Evolutionary conservation across 35 echinoderm and acorn worm species (phyloP).

Genomic region (Strongylocentrotus purpuratus): DNA sequence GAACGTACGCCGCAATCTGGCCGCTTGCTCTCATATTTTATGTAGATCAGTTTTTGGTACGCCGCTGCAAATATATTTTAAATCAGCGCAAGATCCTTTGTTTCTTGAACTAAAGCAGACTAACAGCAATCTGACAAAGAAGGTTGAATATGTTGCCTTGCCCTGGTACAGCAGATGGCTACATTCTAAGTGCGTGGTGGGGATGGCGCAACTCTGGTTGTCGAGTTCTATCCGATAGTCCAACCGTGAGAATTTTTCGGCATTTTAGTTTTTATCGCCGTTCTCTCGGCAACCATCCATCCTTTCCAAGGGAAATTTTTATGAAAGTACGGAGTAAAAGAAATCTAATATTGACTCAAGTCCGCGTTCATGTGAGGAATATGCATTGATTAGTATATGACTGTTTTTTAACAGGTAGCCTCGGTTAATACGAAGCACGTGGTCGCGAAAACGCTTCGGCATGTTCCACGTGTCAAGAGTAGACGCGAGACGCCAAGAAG

Average conservation of each 20-base stretch:
- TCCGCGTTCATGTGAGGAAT: slow-evolving; percentile 63
- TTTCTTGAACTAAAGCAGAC: slow-evolving; percentile 51
- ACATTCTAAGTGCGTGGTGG: neutral
- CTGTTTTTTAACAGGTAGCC: slow-evolving; percentile 65
- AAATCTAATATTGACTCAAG: slow-evolving; percentile 48
- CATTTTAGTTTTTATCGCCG: slow-evolving; percentile 47
- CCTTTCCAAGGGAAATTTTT: slow-evolving; percentile 29
- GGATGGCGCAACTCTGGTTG: slow-evolving; percentile 33
- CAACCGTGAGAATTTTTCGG: slow-evolving; percentile 57
- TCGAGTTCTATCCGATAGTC: slow-evolving; percentile 1
- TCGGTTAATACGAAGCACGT: slow-evolving; percentile 51
- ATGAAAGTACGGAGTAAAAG: slow-evolving; percentile 49
- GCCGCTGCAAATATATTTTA: slow-evolving; percentile 43
- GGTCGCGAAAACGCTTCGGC: slow-evolving; percentile 29
- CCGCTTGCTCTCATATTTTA: slow-evolving; percentile 54
- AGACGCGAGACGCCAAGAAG: slow-evolving; percentile 44
- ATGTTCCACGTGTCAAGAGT: slow-evolving; percentile 31
- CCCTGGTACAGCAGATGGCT: slow-evolving; percentile 56
- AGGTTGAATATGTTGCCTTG: slow-evolving; percentile 51
- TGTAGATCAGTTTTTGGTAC: slow-evolving; percentile 43
- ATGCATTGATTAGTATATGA: slow-evolving; percentile 67
- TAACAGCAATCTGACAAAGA: slow-evolving; percentile 45
- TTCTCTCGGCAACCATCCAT: slow-evolving; percentile 30
- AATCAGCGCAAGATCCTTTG: slow-evolving; percentile 58
- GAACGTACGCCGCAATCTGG: slow-evolving; percentile 46